Percentiles rank a stretch among this genome's conserved stretches.
Conservation (phyloP, 2,888 invertebrate genomes). For the Epinotia ramella region DNA sequence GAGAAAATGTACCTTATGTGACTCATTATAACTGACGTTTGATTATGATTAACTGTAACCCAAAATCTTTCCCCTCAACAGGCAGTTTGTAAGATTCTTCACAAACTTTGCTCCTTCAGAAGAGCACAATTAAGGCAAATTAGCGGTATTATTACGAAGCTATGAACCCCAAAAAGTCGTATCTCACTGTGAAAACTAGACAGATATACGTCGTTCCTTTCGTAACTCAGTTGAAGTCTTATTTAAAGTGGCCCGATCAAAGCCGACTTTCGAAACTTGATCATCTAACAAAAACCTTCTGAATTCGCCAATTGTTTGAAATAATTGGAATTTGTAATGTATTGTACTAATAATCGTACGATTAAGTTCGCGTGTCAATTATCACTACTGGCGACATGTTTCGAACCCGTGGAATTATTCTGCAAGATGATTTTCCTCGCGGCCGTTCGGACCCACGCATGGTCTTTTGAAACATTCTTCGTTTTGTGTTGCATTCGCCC, state of each 20-base stretch:
- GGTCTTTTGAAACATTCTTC: no score
- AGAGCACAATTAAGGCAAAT: conserved; percentile 8
- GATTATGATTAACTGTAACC: background rate
- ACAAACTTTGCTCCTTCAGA: conserved; percentile 10
- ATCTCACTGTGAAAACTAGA: background rate
- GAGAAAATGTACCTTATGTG: background rate
- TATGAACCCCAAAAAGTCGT: background rate
- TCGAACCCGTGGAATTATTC: no score
- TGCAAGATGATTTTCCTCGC: no score
- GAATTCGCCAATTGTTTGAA: conserved; percentile 13
- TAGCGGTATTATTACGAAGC: conserved; percentile 6
- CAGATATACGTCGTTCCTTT: background rate
- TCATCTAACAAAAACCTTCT: background rate
- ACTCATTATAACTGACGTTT: background rate
- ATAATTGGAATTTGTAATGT: background rate
- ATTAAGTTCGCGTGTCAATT: no score
- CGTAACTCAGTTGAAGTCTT: background rate
- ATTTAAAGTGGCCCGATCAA: conserved; percentile 13
- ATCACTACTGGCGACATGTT: no score
- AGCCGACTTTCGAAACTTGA: background rate
- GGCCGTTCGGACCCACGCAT: no score
- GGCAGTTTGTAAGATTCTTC: conserved; percentile 12
- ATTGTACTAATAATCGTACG: no score
- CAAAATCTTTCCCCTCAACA: conserved; percentile 5
- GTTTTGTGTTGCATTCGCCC: no score